Conservation (phyloP, 1,140 invertebrate genomes). For the Schlechtendalia chinensis region DNA sequence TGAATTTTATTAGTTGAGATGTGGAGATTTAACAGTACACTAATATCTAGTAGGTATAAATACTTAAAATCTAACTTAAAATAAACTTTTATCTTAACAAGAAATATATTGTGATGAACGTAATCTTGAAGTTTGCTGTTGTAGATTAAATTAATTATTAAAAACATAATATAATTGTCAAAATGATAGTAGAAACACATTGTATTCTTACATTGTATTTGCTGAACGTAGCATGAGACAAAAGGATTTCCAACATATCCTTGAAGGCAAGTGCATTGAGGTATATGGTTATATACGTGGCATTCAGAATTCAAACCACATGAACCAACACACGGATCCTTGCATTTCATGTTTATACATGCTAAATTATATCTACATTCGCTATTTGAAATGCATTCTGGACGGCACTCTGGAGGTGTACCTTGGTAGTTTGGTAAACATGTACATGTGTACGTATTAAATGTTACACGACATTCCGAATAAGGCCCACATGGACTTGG, state of each 20-base stretch:
- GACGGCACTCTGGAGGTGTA: slow-evolving; percentile 59
- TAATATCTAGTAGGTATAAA: background rate
- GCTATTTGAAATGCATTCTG: slow-evolving; percentile 60
- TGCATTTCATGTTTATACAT: slow-evolving; percentile 62
- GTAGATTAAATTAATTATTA: slow-evolving; percentile 16
- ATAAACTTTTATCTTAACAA: slow-evolving; percentile 11
- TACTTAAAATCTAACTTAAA: slow-evolving; percentile 34
- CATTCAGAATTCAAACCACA: slow-evolving; percentile 68
- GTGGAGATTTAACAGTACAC: background rate
- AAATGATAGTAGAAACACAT: slow-evolving; percentile 18
- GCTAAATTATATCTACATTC: slow-evolving; percentile 60
- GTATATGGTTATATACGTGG: slow-evolving; percentile 65
- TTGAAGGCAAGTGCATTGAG: slow-evolving; percentile 65
- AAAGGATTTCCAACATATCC: slow-evolving; percentile 73
- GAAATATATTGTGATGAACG: background rate
- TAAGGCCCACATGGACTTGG: slow-evolving; percentile 74
- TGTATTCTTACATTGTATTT: slow-evolving; percentile 38
- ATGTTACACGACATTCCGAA: slow-evolving; percentile 64
- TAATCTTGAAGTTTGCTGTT: slow-evolving; percentile 19
- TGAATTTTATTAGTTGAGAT: slow-evolving; percentile 18
- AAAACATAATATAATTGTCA: slow-evolving; percentile 22
- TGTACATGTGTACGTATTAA: slow-evolving; percentile 57
- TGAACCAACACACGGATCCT: slow-evolving; percentile 61
- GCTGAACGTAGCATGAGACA: slow-evolving; percentile 55
- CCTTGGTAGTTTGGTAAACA: slow-evolving; percentile 58